Conservation (phyloP, 2,113 vertebrate species). For the Pluvianellus socialis region DNA sequence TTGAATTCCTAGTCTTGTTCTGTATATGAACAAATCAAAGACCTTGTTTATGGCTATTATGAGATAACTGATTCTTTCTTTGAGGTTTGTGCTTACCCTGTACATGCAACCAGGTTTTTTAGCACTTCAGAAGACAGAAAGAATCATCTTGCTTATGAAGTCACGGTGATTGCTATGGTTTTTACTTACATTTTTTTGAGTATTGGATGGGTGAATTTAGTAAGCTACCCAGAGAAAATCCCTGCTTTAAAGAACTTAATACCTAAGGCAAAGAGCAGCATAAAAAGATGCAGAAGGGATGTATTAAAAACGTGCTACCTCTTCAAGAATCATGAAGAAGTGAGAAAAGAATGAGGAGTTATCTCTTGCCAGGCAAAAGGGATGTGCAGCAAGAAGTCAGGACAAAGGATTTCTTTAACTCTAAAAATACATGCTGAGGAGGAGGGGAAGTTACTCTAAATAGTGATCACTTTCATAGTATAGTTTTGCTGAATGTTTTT, state of each 20-base stretch:
- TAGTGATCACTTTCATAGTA: neutral
- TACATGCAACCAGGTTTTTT: rapidly evolving
- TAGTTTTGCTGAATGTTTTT: neutral
- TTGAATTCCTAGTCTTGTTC: neutral
- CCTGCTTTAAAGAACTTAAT: neutral
- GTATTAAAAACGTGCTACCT: neutral
- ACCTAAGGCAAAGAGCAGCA: neutral
- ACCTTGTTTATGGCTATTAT: neutral
- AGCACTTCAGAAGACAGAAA: neutral
- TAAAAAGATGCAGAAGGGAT: neutral
- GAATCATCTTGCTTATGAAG: neutral
- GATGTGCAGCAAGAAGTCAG: neutral
- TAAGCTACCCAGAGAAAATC: neutral
- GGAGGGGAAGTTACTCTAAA: neutral
- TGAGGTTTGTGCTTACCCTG: neutral
- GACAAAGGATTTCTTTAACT: neutral
- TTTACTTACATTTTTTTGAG: neutral
- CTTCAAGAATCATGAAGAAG: neutral
- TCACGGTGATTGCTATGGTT: neutral
- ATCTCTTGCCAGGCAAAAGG: neutral
- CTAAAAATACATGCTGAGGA: neutral
- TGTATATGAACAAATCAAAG: neutral
- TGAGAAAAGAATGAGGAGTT: neutral
- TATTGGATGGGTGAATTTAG: neutral
- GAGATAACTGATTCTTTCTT: neutral